Evolutionary conservation across 2,888 invertebrate species (phyloP).

Genomic region (Callyntrura sp.): DNA sequence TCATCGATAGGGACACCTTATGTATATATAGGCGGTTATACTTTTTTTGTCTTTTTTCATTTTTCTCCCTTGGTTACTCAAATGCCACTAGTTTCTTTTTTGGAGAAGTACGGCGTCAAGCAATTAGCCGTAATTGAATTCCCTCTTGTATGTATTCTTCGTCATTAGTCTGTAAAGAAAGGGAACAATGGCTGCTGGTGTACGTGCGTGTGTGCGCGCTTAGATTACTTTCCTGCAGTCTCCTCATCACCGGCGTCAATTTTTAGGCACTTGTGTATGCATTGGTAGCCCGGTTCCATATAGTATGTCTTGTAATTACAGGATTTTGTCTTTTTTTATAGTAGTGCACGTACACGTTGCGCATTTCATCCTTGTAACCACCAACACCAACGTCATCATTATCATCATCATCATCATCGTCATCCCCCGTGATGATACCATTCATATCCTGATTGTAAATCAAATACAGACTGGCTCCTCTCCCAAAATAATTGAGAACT

Average conservation of each 20-base stretch:
- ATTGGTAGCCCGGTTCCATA: neutral
- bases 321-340: neutral
- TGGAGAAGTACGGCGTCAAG: constrained; percentile 50
- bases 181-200: neutral
- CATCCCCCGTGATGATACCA: too few species aligned
- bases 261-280: neutral
- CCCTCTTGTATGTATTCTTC: constrained; percentile 13
- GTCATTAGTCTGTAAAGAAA: constrained; percentile 16
- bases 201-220: neutral
- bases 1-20: neutral
- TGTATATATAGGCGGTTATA: neutral
- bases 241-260: neutral
- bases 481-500: constrained; percentile 40
- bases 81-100: constrained; percentile 42
- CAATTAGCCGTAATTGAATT: constrained; percentile 75
- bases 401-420: constrained; percentile 29
- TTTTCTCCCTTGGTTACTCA: constrained; percentile 16
- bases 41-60: constrained; percentile 34
- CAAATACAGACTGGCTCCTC: constrained; percentile 75
- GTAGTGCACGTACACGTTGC: neutral
- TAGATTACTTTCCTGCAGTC: neutral
- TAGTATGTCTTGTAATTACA: constrained; percentile 12
- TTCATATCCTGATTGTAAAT: constrained; percentile 57
- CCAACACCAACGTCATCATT: neutral
- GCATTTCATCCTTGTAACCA: constrained; percentile 16